Base-by-base conservation (phyloP, 2,113 vertebrate species). In the Tricholaema leucomelas region DNA sequence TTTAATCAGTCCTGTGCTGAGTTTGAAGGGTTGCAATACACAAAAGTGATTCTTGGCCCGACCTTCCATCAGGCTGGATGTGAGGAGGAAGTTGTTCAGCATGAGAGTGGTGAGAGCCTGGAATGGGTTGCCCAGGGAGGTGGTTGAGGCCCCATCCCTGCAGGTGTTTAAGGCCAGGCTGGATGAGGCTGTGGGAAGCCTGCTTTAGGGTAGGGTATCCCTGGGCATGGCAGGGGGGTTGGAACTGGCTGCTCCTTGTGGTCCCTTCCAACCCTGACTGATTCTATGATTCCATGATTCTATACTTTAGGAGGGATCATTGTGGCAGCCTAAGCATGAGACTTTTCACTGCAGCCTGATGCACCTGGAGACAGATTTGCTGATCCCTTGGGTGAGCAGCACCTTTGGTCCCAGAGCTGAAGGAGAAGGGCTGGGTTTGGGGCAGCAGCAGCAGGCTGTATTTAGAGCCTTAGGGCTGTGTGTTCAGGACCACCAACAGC, bases 321-420 rank as follows among this genome's bases (percentile, higher is more conserved):
- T n/a, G 19, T 59, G 35, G n/a, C 71, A 52, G 30, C 30, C 58
- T 7, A 9, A 44, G 24, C 15, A 11, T 28, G 46, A 33, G 27
- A 2, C 64, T 71, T 20, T 3, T 8, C n/a, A 14, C 18, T 0
- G 0, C 15, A 54, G 8, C 55, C 85, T 5, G 1, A 10, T 54
- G 11, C 9, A 0, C 69, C 35, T 70, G 75, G 48, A 76, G 46
- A n/a, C 2, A 3, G 10, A 0, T 67, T 63, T 88, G 15, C 36
- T 59, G 23, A 15, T 85, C 12, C 12, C 27, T 40, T 3, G 30
- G 7, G 10, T 50, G 28, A 81, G 35, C 66, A 73, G 75, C 55
- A 0, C 4, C 15, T 79, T 54, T 33, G 50, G 55, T 15, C 63
- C 44, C 54, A 25, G 52, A 40, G 12, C 17, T 38, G n/a, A 36